Evolutionary conservation across 2,888 invertebrate genomes (phyloP), one percentile per base, ranked within the genome.

Genomic region (Trachelus stipa): DNA sequence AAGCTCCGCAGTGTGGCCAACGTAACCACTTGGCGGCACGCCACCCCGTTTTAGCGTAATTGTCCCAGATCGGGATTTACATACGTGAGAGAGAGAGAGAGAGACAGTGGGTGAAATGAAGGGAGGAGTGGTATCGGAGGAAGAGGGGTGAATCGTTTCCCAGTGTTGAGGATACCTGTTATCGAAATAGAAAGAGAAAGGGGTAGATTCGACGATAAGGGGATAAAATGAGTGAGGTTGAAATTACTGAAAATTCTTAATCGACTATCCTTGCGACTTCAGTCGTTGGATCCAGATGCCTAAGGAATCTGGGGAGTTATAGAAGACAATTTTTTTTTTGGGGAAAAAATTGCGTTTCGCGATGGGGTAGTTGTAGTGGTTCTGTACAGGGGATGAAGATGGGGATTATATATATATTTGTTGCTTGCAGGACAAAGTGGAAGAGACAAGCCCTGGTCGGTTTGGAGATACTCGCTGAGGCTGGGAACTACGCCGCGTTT

Each of bases 391-490:
- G 9, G 1, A 23, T 9, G 56, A 56, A 23, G 6, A 56, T 56
- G 23, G 23, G 23, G 2, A 79, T 75, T 76, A 69, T 76, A 79
- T 79, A 79, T 75, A 40, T 34, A 40, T 56, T 68, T 73, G 23
- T 74, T 91, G 86, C 85, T 93, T 93, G 35, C 94, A 98, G 98
- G 92, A 99, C 99, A 91, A 99, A 99, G 93, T 99, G 99, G 99
- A 99, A 99, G 92, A 95, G 99, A 1, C 99, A 99, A 92, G 98
- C 99, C 30, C 98, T 99, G 0, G 99, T 99, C 3, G 99, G 99
- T 0, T 92, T 99, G 85, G 99, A 99, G 91, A 94, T 99, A 69
- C 93, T 99, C 78, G 98, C 98, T 3, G 99, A 99, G 92, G 98
- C 99, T 0, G 98, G 98, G 12, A 99, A 99, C 93, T 98, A 98